Base-by-base conservation (phyloP, 2,888 invertebrate species). In the Tyria jacobaeae region DNA sequence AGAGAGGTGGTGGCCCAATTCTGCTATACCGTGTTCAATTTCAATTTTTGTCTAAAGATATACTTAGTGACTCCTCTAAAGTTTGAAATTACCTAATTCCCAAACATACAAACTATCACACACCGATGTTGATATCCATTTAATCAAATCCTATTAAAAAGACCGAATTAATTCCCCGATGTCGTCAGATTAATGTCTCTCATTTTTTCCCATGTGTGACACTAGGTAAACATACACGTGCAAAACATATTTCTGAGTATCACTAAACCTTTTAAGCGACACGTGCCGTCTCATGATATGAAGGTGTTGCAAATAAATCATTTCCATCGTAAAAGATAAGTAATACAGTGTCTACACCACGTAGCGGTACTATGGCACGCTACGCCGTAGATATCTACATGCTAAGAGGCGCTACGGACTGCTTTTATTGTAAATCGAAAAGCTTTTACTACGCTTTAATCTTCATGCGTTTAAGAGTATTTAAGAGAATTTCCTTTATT, bases 381-480 rank as follows among this genome's bases (percentile, higher is more conserved):
- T 78, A 78, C 78, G 73, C 17, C 78, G 78, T 78, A 76, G 78
- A 37, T 61, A 66, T 69, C 75, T 75, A 78, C 75, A 25, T 17
- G 27, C 35, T 54, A 41, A 51, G 52, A 44, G 48, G 15, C 4
- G 62, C 39, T 57, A 57, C 57, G 57, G 25, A 48, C 47, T 56
- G 55, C n/a, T 49, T 49, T 49, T 49, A 25, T 15, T 25, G 25
- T 48, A 25, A 48, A 24, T 27, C 27, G 25, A 25, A n/a, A 27
- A 49, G 12, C 12, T 44, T 21, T 44, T 44, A 21, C 3, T 10
- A 41, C 17, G 10, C 10, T 17, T 41, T 7, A 2, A 41, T 31
- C n/a, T 2, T 15, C 6, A 4, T 0, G 17, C 17, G 17, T 41
- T n/a, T n/a, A n/a, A n/a, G n/a, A n/a, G n/a, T n/a, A n/a, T n/a